Conservation (phyloP, 2,113 vertebrate species). For the Uria aalge region DNA sequence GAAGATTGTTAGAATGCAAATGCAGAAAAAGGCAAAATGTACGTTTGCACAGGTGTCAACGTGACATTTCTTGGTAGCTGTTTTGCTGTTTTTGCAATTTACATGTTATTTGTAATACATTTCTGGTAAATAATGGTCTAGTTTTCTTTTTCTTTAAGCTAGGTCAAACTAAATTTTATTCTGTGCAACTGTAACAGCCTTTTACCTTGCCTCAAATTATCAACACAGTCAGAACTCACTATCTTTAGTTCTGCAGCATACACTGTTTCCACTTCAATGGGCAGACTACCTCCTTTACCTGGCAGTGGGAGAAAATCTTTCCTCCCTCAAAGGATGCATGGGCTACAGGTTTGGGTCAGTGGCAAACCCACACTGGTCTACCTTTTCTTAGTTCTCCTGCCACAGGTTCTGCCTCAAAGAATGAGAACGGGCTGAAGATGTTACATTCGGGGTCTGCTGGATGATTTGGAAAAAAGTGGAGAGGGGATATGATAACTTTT, state of each 20-base stretch:
- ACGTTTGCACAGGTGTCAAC: background rate
- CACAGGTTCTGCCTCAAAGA: background rate
- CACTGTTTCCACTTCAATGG: background rate
- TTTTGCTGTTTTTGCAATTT: background rate
- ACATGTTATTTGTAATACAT: background rate
- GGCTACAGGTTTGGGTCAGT: background rate
- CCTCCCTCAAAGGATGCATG: background rate
- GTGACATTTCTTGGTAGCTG: background rate
- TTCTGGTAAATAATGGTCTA: background rate
- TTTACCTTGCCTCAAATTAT: background rate
- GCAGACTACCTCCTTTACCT: background rate
- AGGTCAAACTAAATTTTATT: background rate
- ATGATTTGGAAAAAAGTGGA: background rate
- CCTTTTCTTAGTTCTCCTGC: background rate
- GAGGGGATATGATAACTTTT: background rate
- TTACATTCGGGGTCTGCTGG: background rate
- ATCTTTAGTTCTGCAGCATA: background rate
- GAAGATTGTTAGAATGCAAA: background rate
- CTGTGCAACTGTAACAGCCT: background rate
- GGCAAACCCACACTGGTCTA: background rate
- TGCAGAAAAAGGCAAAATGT: background rate
- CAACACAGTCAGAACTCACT: background rate
- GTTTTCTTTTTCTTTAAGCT: background rate
- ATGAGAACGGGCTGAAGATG: background rate
- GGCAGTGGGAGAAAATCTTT: background rate